Conservation (phyloP, 2,113 vertebrate genomes). For the Pseudopipra pipra region DNA sequence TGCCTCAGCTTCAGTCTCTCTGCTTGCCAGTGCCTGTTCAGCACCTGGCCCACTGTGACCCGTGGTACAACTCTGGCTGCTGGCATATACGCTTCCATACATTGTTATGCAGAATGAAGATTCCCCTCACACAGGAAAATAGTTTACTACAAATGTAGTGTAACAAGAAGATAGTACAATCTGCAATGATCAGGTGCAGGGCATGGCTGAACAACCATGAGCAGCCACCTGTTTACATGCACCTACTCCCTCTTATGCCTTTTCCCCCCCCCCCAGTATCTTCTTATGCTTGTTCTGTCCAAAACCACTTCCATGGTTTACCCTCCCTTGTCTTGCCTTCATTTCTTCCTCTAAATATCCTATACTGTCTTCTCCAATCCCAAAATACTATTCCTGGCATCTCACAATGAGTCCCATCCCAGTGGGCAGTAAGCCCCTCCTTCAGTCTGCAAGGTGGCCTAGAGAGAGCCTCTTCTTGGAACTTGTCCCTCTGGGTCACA, state of each 20-base stretch:
- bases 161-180: not conserved
- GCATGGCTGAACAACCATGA: not conserved
- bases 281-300: not conserved
- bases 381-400: not conserved
- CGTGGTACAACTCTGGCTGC: not conserved
- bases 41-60: not conserved
- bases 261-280: fast-evolving
- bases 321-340: not conserved
- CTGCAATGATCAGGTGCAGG: not conserved
- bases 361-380: not conserved
- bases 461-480: not conserved
- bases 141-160: not conserved
- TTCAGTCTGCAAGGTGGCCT: not conserved
- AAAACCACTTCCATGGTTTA: not conserved
- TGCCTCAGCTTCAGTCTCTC: not conserved
- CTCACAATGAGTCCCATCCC: not conserved
- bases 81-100: fast-evolving
- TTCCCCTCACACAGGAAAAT: not conserved
- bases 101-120: not conserved
- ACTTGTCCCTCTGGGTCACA: fast-evolving
- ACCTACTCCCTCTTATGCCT: not conserved
- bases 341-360: not conserved
- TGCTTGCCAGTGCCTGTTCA: not conserved
- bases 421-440: not conserved
- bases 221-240: not conserved